These are phyloP conservation scores for Dicaeum eximium DNA, from an alignment of 2,113 vertebrate genomes.

Conservation along the genomic window DNA sequence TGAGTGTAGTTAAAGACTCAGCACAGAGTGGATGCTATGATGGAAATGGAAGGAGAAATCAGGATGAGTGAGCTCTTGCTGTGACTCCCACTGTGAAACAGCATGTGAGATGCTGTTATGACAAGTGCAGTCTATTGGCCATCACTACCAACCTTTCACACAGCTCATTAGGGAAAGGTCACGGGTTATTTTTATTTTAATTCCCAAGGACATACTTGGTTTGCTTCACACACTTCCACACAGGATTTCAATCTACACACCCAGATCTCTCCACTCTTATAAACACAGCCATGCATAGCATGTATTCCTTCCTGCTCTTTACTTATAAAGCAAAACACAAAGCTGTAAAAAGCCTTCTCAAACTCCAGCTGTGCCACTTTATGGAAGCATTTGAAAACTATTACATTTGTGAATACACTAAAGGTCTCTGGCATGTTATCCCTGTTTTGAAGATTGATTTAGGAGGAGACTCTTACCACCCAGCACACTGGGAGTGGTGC, in stretches of 20 bases:
- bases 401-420: slow-evolving; percentile 12
- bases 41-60: slow-evolving; percentile 28
- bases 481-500: not conserved
- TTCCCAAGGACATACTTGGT: slow-evolving; percentile 5
- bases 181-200: slow-evolving; percentile 25
- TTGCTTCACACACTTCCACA: slow-evolving; percentile 29
- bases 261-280: not conserved
- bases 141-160: slow-evolving; percentile 44
- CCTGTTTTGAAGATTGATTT: slow-evolving; percentile 12
- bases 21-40: not conserved
- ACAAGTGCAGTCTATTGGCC: slow-evolving; percentile 19
- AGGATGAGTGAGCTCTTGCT: slow-evolving; percentile 1
- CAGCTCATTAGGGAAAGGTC: slow-evolving; percentile 54
- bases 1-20: not conserved
- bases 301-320: slow-evolving; percentile 17
- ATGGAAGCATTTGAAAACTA: slow-evolving; percentile 45
- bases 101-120: slow-evolving; percentile 16
- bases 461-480: not conserved
- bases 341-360: slow-evolving; percentile 22
- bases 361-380: slow-evolving; percentile 46
- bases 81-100: slow-evolving; percentile 25
- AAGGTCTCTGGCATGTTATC: not conserved
- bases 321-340: slow-evolving; percentile 24
- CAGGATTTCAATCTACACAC: not conserved
- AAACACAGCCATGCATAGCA: not conserved